Evolutionary conservation across 2,797 vertebrate species (phyloP).

Genomic region (Clarias platycephalus): DNA sequence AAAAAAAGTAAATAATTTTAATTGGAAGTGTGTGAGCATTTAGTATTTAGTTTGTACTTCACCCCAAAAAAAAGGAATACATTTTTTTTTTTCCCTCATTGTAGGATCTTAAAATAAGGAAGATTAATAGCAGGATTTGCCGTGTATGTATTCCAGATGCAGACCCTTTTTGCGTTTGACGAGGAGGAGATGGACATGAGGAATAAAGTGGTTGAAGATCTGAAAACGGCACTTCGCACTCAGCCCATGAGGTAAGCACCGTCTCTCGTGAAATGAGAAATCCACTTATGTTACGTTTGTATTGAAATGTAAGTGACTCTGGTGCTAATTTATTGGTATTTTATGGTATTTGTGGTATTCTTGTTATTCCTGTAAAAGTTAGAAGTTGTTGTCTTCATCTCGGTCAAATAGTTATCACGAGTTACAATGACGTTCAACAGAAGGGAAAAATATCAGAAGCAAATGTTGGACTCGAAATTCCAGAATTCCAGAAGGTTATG

Average conservation of each 20-base stretch:
- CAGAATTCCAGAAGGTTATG: not conserved
- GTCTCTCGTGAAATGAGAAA: not conserved
- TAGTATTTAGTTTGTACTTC: conserved; percentile 5
- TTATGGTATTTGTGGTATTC: not conserved
- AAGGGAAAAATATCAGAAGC: not conserved
- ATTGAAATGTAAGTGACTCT: not conserved
- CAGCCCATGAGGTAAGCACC: conserved; percentile 91
- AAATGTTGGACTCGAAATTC: not conserved
- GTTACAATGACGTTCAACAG: not conserved
- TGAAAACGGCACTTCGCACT: conserved; percentile 95
- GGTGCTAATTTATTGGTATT: not conserved
- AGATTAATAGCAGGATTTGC: not conserved
- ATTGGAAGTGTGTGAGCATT: not conserved
- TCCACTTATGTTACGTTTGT: not conserved
- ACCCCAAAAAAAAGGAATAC: not conserved
- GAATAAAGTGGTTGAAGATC: conserved; percentile 95
- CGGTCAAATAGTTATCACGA: not conserved
- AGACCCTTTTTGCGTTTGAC: conserved; percentile 91
- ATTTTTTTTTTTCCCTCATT: no score
- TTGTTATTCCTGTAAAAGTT: not conserved
- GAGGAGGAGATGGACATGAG: conserved; percentile 96
- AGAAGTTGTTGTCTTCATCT: not conserved
- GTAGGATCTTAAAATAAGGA: not conserved
- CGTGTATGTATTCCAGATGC: conserved; percentile 79
- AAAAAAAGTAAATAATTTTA: not conserved